phyloP scores from a whole-genome alignment of 2,888 invertebrate genomes.

The Gastrophysa polygoni region DNA sequence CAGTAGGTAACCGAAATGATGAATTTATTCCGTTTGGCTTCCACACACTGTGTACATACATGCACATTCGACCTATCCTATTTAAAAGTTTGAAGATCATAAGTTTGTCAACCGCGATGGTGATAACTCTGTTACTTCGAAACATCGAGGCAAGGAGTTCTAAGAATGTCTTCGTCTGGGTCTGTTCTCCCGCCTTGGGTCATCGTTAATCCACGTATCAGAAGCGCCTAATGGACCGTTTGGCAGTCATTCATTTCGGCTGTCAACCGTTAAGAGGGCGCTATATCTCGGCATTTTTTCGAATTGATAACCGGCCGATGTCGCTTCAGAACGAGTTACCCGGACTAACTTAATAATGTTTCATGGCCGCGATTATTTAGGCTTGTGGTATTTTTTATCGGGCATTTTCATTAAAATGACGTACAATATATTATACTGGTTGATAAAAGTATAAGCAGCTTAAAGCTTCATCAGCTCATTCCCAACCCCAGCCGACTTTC shows the following conservation, averaged over 20 bases:
- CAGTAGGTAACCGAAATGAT: too few relatives aligned
- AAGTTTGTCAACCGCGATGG: neutral
- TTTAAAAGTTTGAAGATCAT: too few relatives aligned
- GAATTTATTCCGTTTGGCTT: too few relatives aligned
- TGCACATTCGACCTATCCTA: too few relatives aligned
- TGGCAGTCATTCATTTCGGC: neutral
- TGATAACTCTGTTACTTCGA: neutral
- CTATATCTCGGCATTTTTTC: slow-evolving; percentile 1
- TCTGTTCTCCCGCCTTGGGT: neutral
- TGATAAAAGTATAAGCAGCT: too few relatives aligned
- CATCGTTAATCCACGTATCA: neutral
- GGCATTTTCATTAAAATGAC: neutral
- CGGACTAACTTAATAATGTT: slow-evolving; percentile 4
- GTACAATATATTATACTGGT: too few relatives aligned
- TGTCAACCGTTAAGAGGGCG: neutral
- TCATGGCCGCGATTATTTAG: neutral
- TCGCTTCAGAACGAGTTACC: slow-evolving; percentile 9
- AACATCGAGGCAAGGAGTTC: too few relatives aligned
- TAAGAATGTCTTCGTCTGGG: neutral
- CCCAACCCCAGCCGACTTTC: too few relatives aligned
- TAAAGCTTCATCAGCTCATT: too few relatives aligned
- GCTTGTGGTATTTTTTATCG: neutral
- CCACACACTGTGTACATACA: too few relatives aligned
- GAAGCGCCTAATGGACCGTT: slow-evolving; percentile 3
- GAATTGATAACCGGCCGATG: slow-evolving; percentile 5